Evolutionary conservation across 2,888 invertebrate species (phyloP).

Genomic region (Opisthograptis luteolata): DNA sequence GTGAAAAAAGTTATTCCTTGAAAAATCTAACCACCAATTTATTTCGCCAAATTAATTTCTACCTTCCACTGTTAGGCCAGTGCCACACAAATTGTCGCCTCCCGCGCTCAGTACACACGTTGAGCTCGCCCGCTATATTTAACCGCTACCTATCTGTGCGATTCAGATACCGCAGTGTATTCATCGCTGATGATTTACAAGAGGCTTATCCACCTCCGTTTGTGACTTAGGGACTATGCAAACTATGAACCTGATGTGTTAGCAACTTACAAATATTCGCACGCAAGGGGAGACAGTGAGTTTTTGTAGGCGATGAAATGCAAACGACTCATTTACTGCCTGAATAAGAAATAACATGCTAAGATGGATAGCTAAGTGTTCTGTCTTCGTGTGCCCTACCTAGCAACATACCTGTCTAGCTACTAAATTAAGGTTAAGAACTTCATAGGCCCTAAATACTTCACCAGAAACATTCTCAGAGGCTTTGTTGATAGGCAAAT

Average conservation of each 20-base stretch:
- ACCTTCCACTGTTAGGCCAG: conserved; percentile 12
- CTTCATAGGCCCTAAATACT: too few relatives aligned
- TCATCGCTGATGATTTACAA: conserved; percentile 79
- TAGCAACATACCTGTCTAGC: too few relatives aligned
- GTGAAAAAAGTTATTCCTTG: too few relatives aligned
- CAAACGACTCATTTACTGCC: neutral
- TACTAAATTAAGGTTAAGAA: too few relatives aligned
- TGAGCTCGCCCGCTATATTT: conserved; percentile 74
- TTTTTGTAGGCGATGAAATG: neutral
- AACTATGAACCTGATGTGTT: conserved; percentile 32
- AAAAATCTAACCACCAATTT: too few relatives aligned
- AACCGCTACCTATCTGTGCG: conserved; percentile 77
- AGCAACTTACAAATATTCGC: conserved; percentile 20
- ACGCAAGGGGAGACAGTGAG: conserved; percentile 2
- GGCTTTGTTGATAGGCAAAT: too few relatives aligned
- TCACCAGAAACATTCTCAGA: too few relatives aligned
- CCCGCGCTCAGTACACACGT: conserved; percentile 64
- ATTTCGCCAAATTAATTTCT: conserved; percentile 7
- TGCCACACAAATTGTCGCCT: conserved; percentile 47
- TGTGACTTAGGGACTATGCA: conserved; percentile 65
- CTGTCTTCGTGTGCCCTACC: too few relatives aligned
- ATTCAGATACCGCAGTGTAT: conserved; percentile 68
- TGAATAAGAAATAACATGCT: neutral
- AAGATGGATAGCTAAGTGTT: neutral
- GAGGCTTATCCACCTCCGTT: conserved; percentile 68